A percentile compares a stretch with the other conserved stretches of the same genome.
Conservation (phyloP, 1,140 invertebrate genomes). For the Aphidius ervi region DNA sequence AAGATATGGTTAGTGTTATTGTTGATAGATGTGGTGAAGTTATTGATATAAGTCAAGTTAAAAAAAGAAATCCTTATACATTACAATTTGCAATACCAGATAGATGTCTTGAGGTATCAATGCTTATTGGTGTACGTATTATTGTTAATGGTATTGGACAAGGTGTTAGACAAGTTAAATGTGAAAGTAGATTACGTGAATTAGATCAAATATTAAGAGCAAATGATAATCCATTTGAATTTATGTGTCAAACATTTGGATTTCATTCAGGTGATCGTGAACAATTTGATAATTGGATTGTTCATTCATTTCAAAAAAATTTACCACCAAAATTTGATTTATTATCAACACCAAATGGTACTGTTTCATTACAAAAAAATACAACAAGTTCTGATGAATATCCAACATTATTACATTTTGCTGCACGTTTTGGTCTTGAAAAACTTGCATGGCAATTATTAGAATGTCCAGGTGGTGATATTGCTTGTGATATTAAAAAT, state of each 20-base stretch:
- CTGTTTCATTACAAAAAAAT: conserved; percentile 38
- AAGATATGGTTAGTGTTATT: conserved; percentile 69
- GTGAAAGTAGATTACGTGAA: conserved; percentile 76
- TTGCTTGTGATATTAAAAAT: conserved; percentile 75
- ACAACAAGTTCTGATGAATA: conserved; percentile 68
- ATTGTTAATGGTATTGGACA: conserved; percentile 73
- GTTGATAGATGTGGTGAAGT: conserved; percentile 76
- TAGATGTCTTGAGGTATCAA: conserved; percentile 74
- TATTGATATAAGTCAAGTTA: conserved; percentile 68
- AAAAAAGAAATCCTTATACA: conserved; percentile 75
- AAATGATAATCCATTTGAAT: conserved; percentile 75
- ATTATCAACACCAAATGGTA: conserved; percentile 52
- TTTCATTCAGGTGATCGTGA: conserved; percentile 71
- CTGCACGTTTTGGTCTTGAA: conserved; percentile 79
- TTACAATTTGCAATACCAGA: conserved; percentile 75
- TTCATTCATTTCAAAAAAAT: conserved; percentile 75
- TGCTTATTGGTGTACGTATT: conserved; percentile 73
- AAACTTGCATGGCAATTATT: conserved; percentile 75
- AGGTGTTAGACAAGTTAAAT: conserved; percentile 76
- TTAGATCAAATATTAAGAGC: conserved; percentile 74
- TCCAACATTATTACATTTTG: conserved; percentile 84
- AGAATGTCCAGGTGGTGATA: conserved; percentile 77
- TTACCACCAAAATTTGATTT: conserved; percentile 76
- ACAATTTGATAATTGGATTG: conserved; percentile 75
- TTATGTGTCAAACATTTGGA: conserved; percentile 82